phyloP scores from a whole-genome alignment of 1,140 invertebrate genomes.

The Drosophila yakuba region DNA sequence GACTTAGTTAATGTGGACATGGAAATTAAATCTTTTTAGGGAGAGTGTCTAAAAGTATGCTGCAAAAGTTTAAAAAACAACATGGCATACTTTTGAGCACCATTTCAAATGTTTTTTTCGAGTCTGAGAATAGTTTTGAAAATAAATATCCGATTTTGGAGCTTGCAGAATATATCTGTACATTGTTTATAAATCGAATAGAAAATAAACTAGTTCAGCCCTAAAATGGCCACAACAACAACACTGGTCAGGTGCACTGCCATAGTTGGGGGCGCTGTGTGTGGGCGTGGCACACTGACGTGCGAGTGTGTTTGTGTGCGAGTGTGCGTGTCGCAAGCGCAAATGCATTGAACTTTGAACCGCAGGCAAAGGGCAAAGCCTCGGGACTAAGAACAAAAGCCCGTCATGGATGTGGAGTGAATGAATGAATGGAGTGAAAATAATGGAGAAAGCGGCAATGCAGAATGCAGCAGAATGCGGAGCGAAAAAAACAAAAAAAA shows the following conservation, averaged over 20 bases:
- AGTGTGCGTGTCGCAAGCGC: conserved; percentile 46
- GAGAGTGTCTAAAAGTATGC: not conserved
- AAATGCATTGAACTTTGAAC: conserved; percentile 68
- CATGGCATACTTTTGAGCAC: too few species aligned
- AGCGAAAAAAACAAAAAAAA: conserved; percentile 25
- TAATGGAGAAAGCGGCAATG: conserved; percentile 2
- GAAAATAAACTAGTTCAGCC: too few species aligned
- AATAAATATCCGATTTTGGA: too few species aligned
- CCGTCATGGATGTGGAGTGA: not conserved
- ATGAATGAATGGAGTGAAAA: not conserved
- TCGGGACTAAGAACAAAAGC: conserved; percentile 8
- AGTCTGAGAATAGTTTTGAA: too few species aligned
- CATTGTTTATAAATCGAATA: too few species aligned
- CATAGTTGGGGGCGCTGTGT: not conserved
- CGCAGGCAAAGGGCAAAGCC: conserved; percentile 43
- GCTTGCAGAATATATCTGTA: too few species aligned
- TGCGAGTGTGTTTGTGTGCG: conserved; percentile 11
- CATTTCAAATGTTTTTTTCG: too few species aligned
- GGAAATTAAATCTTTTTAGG: not conserved
- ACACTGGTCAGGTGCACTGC: not conserved
- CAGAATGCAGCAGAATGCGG: not conserved
- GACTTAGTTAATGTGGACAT: too few species aligned
- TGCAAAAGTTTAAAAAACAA: not conserved
- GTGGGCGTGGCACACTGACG: conserved; percentile 2
- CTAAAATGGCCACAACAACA: conserved; percentile 7